These are phyloP conservation scores for Caradrina clavipalpis DNA, from an alignment of 2,888 invertebrate species.

Conservation along the genomic window DNA sequence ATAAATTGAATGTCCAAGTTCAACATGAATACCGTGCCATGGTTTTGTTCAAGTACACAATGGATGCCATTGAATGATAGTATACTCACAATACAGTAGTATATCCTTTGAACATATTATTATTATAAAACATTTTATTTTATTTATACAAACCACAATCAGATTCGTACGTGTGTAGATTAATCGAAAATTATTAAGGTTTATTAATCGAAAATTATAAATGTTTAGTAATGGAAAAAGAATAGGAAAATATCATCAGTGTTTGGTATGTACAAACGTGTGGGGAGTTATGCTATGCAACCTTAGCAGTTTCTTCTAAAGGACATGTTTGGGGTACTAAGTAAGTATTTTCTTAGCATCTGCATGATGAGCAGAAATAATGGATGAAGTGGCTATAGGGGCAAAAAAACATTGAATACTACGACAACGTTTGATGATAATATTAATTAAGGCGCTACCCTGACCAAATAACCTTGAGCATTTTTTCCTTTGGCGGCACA, in stretches of 20 bases:
- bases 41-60: conserved; percentile 20
- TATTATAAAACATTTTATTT: not conserved
- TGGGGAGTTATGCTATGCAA: not conserved
- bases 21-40: not conserved
- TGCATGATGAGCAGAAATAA: conserved; percentile 4
- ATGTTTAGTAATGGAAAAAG: conserved; percentile 12
- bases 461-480: no score
- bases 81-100: conserved; percentile 1
- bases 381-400: not conserved
- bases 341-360: not conserved
- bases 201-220: conserved; percentile 8
- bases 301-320: conserved; percentile 9
- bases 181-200: conserved; percentile 38
- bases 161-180: conserved; percentile 30
- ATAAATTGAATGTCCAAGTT: conserved; percentile 16
- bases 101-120: not conserved
- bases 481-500: no score
- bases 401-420: not conserved
- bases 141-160: conserved; percentile 47
- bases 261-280: conserved; percentile 14
- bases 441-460: no score
- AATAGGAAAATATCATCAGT: conserved; percentile 1
- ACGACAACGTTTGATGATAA: no score
- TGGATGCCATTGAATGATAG: not conserved
- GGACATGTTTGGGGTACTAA: not conserved